These are phyloP conservation scores for Apistogramma diplotaenia DNA, from an alignment of 2,113 vertebrate genomes.

Conservation along the genomic window DNA sequence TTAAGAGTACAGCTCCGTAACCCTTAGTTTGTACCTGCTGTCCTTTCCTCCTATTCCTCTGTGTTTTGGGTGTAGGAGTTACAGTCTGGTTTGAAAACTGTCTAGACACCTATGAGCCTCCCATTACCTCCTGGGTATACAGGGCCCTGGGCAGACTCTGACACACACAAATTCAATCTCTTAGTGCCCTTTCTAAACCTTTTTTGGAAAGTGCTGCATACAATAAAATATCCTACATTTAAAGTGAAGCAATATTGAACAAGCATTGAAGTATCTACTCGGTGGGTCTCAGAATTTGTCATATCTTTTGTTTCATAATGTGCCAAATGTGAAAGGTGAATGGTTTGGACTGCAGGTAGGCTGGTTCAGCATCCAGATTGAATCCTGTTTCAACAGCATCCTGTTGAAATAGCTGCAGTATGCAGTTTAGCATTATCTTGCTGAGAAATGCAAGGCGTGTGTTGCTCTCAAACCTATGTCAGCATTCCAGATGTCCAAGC, in stretches of 20 bases:
- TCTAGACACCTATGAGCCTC: slow-evolving; percentile 64
- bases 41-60: slow-evolving; percentile 22
- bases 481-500: neutral
- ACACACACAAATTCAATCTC: slow-evolving; percentile 1
- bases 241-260: neutral
- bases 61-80: slow-evolving; percentile 59
- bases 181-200: neutral
- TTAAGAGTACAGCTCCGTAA: slow-evolving; percentile 4
- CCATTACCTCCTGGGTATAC: slow-evolving; percentile 58
- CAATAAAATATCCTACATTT: neutral
- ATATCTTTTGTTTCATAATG: neutral
- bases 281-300: neutral
- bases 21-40: neutral
- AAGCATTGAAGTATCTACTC: neutral
- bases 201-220: neutral
- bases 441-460: neutral
- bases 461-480: neutral
- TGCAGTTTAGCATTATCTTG: too few relatives aligned
- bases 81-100: slow-evolving; percentile 53
- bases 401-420: too few relatives aligned
- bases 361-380: too few relatives aligned
- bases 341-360: too few relatives aligned
- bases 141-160: slow-evolving; percentile 10
- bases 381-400: too few relatives aligned
- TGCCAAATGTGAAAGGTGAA: too few relatives aligned